phyloP scores from a whole-genome alignment of 2,888 invertebrate genomes.

The Caenorhabditis plicata region DNA sequence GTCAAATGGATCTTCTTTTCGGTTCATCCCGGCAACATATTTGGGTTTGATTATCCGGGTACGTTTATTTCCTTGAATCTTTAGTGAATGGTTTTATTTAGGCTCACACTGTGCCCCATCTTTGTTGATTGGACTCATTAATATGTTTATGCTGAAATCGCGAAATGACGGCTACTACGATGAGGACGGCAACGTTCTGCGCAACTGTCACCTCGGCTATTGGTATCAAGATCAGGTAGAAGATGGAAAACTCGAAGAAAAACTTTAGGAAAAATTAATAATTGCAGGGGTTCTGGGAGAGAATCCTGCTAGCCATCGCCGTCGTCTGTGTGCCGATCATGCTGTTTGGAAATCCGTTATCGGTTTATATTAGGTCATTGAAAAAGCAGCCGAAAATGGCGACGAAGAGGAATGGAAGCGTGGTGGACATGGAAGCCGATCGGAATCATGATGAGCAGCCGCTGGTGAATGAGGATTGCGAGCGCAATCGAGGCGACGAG shows the following conservation, averaged over 20 bases:
- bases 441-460: conserved; percentile 15
- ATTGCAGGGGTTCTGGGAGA: conserved; percentile 53
- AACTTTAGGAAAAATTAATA: not conserved
- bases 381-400: not conserved
- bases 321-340: conserved; percentile 60
- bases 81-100: conserved; percentile 58
- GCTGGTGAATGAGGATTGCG: conserved; percentile 8
- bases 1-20: conserved; percentile 69
- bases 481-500: conserved; percentile 8
- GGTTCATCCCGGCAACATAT: conserved; percentile 41
- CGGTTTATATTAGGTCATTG: conserved; percentile 6
- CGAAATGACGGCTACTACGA: conserved; percentile 31
- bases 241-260: conserved; percentile 25
- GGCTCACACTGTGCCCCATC: conserved; percentile 66
- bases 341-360: conserved; percentile 62
- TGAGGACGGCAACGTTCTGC: conserved; percentile 26
- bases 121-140: conserved; percentile 60
- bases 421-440: not conserved
- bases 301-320: conserved; percentile 64
- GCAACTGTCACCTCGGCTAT: conserved; percentile 58
- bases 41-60: conserved; percentile 30
- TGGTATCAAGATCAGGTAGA: conserved; percentile 66
- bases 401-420: conserved; percentile 6
- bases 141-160: conserved; percentile 58
- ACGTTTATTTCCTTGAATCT: not conserved